Evolutionary conservation across 1,140 invertebrate genomes (phyloP).

Genomic region (Copidosoma floridanum): DNA sequence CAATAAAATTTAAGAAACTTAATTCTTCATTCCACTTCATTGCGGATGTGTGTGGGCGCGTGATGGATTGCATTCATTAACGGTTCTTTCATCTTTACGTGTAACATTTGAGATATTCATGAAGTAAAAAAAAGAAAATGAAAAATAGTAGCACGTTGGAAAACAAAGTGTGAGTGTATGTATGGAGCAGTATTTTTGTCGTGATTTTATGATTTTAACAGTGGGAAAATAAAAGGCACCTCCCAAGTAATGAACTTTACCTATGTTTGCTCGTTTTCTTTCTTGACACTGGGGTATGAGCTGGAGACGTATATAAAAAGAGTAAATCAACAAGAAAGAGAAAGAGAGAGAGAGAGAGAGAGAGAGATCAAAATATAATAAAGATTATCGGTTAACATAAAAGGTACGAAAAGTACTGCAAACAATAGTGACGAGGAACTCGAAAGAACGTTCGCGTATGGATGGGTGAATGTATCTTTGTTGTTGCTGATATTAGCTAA

Average conservation of each 20-base stretch:
- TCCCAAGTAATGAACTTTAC: too few relatives aligned
- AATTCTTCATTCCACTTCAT: conserved; percentile 37
- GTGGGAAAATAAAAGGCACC: neutral
- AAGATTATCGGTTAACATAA: too few relatives aligned
- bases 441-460: neutral
- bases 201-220: too few relatives aligned
- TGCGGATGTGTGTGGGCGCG: conserved; percentile 22
- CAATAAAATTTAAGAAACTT: conserved; percentile 8
- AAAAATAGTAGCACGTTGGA: too few relatives aligned
- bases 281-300: too few relatives aligned
- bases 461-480: neutral
- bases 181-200: too few relatives aligned
- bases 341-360: neutral
- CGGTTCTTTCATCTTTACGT: neutral
- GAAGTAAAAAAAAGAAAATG: neutral
- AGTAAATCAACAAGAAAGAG: neutral
- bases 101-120: neutral
- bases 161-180: too few relatives aligned
- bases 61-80: conserved; percentile 10
- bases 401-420: too few relatives aligned
- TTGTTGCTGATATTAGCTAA: neutral
- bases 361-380: too few relatives aligned
- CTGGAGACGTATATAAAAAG: neutral
- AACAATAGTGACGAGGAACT: too few relatives aligned
- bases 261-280: too few relatives aligned